Percentiles rank a stretch among this genome's conserved stretches.
These are phyloP conservation scores for Drosophila melanocephala DNA, from an alignment of 2,888 invertebrate species.

Conservation along the genomic window DNA sequence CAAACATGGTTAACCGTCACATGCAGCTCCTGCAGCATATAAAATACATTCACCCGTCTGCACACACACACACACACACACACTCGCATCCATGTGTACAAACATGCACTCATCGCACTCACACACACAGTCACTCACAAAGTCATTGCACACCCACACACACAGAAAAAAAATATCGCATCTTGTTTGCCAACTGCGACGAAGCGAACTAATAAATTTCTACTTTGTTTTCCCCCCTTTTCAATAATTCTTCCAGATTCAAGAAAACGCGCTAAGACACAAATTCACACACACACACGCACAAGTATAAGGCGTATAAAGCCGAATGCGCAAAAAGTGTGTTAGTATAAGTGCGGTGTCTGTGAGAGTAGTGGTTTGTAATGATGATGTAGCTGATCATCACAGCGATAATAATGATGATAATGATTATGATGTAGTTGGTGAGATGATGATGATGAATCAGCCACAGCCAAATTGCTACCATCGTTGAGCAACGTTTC, in stretches of 20 bases:
- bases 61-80: constrained; percentile 13
- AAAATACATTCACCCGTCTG: constrained; percentile 27
- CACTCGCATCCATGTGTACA: constrained; percentile 17
- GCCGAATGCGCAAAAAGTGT: constrained; percentile 50
- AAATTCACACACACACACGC: constrained; percentile 34
- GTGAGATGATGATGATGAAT: constrained; percentile 50
- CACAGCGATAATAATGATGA: constrained; percentile 46
- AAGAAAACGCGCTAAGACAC: constrained; percentile 63
- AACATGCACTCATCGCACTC: constrained; percentile 24
- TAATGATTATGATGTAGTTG: constrained; percentile 51
- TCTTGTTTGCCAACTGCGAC: constrained; percentile 78
- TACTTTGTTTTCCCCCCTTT: constrained; percentile 66
- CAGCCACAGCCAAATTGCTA: constrained; percentile 47
- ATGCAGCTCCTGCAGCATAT: constrained; percentile 48
- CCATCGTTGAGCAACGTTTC: constrained; percentile 60
- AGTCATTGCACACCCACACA: constrained; percentile 38
- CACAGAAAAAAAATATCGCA: constrained; percentile 58
- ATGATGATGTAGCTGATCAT: constrained; percentile 61
- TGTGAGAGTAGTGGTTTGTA: constrained; percentile 49
- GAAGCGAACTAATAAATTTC: constrained; percentile 80
- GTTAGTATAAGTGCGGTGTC: constrained; percentile 43
- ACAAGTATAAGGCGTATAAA: constrained; percentile 13
- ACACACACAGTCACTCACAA: constrained; percentile 17
- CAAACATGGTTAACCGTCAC: constrained; percentile 57
- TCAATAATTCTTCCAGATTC: constrained; percentile 77